Evolutionary conservation across 2,888 invertebrate species (phyloP).

Genomic region (Rhodophaea formosa): DNA sequence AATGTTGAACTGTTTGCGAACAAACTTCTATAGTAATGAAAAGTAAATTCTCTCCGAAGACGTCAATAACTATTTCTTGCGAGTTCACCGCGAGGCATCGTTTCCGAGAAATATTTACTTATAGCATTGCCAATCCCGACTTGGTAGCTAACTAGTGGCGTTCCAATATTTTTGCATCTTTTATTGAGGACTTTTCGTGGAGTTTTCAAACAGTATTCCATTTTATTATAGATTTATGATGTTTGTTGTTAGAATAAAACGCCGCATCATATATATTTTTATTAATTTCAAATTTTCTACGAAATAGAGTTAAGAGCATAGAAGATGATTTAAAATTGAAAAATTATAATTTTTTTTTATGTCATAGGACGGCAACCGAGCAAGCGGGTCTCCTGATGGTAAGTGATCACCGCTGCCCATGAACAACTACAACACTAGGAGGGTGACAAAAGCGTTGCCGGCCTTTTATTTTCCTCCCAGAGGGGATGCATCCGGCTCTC

Average conservation of each 20-base stretch:
- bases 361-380: too few species aligned
- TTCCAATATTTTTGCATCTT: slow-evolving; percentile 39
- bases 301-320: too few species aligned
- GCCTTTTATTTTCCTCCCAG: too few species aligned
- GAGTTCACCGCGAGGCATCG: slow-evolving; percentile 44
- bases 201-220: slow-evolving; percentile 60
- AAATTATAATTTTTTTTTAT: too few species aligned
- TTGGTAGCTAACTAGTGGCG: slow-evolving; percentile 35
- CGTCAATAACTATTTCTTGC: slow-evolving; percentile 68
- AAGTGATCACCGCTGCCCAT: too few species aligned
- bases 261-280: too few species aligned
- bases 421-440: too few species aligned
- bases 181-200: slow-evolving; percentile 70
- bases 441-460: too few species aligned
- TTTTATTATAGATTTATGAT: slow-evolving; percentile 55
- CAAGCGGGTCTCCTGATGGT: too few species aligned
- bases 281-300: too few species aligned
- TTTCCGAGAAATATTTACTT: slow-evolving; percentile 65
- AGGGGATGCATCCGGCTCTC: too few species aligned
- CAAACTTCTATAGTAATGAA: slow-evolving; percentile 72
- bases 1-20: slow-evolving; percentile 64
- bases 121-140: slow-evolving; percentile 30
- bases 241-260: background rate
- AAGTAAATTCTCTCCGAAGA: slow-evolving; percentile 68
- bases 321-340: too few species aligned